Conservation (phyloP, 2,888 invertebrate genomes). For the Drosophila aldrichi region DNA sequence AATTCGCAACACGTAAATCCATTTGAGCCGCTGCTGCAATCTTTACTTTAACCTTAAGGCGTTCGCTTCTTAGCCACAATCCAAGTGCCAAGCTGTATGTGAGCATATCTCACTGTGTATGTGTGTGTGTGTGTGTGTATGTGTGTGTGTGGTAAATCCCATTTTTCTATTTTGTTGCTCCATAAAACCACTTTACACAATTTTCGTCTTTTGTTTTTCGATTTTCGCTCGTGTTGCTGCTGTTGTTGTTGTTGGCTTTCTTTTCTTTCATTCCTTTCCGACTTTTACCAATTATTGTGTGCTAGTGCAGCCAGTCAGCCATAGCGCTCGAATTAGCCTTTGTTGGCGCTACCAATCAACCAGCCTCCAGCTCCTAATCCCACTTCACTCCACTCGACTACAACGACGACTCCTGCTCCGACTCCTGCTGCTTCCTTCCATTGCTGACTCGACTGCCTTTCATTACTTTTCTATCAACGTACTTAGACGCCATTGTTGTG, state of each 20-base stretch:
- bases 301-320: slow-evolving; percentile 47
- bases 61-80: slow-evolving; percentile 54
- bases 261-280: slow-evolving; percentile 29
- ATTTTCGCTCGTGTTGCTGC: slow-evolving; percentile 51
- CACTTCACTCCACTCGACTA: neutral
- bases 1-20: slow-evolving; percentile 83
- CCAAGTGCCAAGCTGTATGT: slow-evolving; percentile 39
- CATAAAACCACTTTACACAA: slow-evolving; percentile 82
- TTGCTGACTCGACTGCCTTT: slow-evolving; percentile 51
- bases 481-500: slow-evolving; percentile 78
- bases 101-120: neutral
- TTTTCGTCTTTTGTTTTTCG: slow-evolving; percentile 81
- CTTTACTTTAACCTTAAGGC: slow-evolving; percentile 81
- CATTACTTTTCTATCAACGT: slow-evolving; percentile 81
- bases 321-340: slow-evolving; percentile 72
- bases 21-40: slow-evolving; percentile 81
- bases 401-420: neutral
- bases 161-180: slow-evolving; percentile 81
- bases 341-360: slow-evolving; percentile 74
- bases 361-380: slow-evolving; percentile 34
- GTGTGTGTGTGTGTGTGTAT: slow-evolving; percentile 26
- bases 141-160: slow-evolving; percentile 74
- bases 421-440: neutral
- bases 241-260: slow-evolving; percentile 27
- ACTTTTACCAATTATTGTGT: slow-evolving; percentile 80